A percentile compares a stretch with the other conserved stretches of the same genome.
phyloP scores from a whole-genome alignment of 2,113 vertebrate genomes.

The Nesoenas mayeri region DNA sequence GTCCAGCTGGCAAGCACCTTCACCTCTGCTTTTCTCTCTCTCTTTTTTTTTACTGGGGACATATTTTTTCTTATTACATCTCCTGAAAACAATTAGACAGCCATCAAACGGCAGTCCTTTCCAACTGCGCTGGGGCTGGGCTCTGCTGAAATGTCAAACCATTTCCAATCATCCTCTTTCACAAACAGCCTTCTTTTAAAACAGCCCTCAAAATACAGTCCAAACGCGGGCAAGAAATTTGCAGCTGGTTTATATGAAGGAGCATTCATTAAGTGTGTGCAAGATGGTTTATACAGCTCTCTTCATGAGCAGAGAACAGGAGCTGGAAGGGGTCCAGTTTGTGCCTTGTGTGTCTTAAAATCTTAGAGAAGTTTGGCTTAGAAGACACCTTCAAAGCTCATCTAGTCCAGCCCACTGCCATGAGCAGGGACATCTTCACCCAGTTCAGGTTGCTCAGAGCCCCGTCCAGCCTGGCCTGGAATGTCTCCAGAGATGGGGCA shows the following conservation, averaged over 20 bases:
- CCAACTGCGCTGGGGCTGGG: neutral
- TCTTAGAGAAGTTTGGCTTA: too few species aligned
- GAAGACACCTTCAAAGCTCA: too few species aligned
- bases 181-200: neutral
- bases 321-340: neutral
- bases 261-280: neutral
- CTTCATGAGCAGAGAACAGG: neutral
- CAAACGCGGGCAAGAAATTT: neutral
- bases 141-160: neutral
- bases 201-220: neutral
- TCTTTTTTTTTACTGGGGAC: neutral
- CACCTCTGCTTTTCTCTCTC: neutral
- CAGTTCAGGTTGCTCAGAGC: too few species aligned
- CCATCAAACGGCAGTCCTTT: neutral
- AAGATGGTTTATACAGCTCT: neutral
- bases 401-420: too few species aligned
- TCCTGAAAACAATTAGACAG: conserved; percentile 8
- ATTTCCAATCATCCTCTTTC: neutral
- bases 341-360: neutral
- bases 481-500: too few species aligned
- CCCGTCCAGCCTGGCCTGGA: too few species aligned
- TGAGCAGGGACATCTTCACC: too few species aligned
- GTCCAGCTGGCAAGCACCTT: conserved; percentile 34
- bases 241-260: neutral
- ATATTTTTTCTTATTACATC: neutral